Evolutionary conservation across 2,113 vertebrate genomes (phyloP), one percentile per base, ranked within the genome.

Genomic region (Pyrgilauda ruficollis): DNA sequence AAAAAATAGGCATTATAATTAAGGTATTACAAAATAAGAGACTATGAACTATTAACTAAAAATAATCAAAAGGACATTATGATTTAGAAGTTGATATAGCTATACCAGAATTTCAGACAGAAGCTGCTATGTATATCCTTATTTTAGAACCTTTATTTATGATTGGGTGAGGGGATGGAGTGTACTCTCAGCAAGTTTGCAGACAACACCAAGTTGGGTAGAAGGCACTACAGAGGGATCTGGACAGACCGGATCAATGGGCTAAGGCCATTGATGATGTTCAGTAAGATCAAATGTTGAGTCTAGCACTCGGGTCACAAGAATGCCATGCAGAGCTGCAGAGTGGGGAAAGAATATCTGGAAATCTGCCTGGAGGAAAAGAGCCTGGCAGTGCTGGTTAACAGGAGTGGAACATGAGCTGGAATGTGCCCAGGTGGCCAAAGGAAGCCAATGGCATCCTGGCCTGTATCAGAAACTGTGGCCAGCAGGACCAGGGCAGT

Each of bases 351-450:
- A 35, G 30, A 27, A 39, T 7, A 17, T 26, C 13, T 47, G n/a
- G 26, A 41, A 55, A 47, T 30, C 24, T 62, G 2, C 30, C 9
- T 18, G 24, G 24, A 22, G 55, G 53, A n/a, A 61, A 82, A 55
- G 62, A 39, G 41, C 18, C 11, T 31, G 26, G 35, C 2, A 0
- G 8, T 41, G 47, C 10, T 56, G 21, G 21, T 47, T 3, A 61
- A 10, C 9, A 61, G n/a, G 0, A 0, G 17, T 28, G 47, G n/a
- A 62, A 47, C 21, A 6, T 9, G 9, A 61, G 11, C 55, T 23
- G 15, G 30, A 21, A 3, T 17, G 46, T 12, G 39, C 9, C 52
- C 24, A 21, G 33, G 16, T 18, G 21, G 41, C 26, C 35, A 62
- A 55, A 49, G 37, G 44, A 28, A 10, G 27, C 10, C 31, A 66